Evolutionary conservation across 2,888 invertebrate species (phyloP), one percentile per base, ranked within the genome.

Genomic region (Amiota mariae): DNA sequence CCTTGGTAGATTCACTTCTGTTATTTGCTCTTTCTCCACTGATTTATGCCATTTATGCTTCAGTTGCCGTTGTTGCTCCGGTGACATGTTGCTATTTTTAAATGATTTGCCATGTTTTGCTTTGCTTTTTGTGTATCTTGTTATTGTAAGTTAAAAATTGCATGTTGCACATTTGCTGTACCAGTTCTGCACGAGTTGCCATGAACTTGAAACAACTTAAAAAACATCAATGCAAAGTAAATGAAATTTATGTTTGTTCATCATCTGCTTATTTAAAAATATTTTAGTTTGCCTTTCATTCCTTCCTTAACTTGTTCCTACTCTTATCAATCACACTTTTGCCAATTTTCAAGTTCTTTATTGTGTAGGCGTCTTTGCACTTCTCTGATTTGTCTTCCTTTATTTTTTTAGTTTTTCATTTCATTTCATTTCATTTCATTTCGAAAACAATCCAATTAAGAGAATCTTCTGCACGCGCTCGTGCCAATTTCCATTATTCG

Each of bases 1-100:
- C 36, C 36, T 6, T 36, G 36, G 36, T 36, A 6, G 36, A 36
- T 36, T 36, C 36, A 36, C 36, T 36, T 36, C 36, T 36, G 6
- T 36, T 36, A 36, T 36, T 36, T 36, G 6, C 36, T 36, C 67
- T 64, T 67, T 70, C 72, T 70, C 47, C 59, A 51, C 36, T 70
- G 70, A 68, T 74, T 67, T 70, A 67, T 46, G 66, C 57, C 48
- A 73, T 15, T 66, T 36, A 11, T 36, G 63, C 71, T 71, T 71
- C 49, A 71, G 71, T 71, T 68, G 54, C 68, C 57, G 70, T 70
- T 71, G 68, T 18, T 77, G 70, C 51, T 18, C 74, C 75, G 81
- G 78, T 81, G 84, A 84, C 82, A 82, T 80, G 79, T 76, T 76
- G 81, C 85, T 84, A 85, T 84, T 85, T 85, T 80, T 84, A 85